Evolutionary conservation across 2,113 vertebrate genomes (phyloP), one percentile per base, ranked within the genome.

Genomic region (Dipodomys spectabilis): DNA sequence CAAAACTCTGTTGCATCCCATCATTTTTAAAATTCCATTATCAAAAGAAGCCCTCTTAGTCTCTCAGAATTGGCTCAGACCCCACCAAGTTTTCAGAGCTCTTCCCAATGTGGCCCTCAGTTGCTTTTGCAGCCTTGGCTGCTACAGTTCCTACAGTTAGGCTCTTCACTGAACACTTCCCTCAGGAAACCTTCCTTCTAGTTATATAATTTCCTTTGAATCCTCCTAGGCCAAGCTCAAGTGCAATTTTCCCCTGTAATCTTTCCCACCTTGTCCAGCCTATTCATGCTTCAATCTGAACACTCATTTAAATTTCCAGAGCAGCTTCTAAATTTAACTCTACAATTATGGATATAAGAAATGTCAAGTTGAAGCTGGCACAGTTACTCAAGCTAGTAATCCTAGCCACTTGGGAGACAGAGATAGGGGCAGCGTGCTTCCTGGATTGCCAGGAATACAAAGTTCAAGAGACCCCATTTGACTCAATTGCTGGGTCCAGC

Each of bases 241-340:
- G 9, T 9, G 7, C 22, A 77, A 23, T 73, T 86, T 94, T 79
- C 67, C 86, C 64, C 53, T 87, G 39, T 62, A 62, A 35, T 81
- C 86, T n/a, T 57, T 35, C 65, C 81, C 72, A 90, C 39, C 3
- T 7, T n/a, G 32, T 75, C 69, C 64, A 72, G 22, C 12, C 73
- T 82, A 32, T 18, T 82, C 28, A 13, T 32, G 22, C 22, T 8
- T 32, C 80, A 86, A 19, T 91, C 71, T 64, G 20, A 62, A 35
- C 2, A 85, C 16, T 30, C 35, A 80, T 25, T 62, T 83, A 75
- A 78, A 83, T 75, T 75, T 82, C 67, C 30, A 8, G 6, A 68
- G 18, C 35, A 35, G 22, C 32, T 72, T 92, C 88, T 79, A 90
- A 72, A 45, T 71, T 86, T 84, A 82, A 83, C 8, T 82, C 30